Percentiles rank a stretch among this genome's conserved stretches.
Conservation (phyloP, 30 jellyfish, hydroid and myxozoan genomes). For the Aurelia coerulea region DNA sequence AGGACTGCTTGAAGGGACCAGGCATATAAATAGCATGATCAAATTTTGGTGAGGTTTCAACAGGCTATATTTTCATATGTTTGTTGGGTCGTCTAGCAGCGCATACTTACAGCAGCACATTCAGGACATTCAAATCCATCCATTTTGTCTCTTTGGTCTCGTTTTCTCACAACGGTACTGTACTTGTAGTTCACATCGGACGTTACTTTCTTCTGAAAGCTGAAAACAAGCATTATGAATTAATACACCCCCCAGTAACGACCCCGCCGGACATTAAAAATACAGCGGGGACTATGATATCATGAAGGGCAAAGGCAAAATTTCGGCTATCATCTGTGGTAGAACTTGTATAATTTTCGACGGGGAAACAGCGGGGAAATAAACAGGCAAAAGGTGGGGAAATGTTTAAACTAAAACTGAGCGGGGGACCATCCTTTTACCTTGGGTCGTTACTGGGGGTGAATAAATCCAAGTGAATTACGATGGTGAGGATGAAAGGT, state of each 20-base stretch:
- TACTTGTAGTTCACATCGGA: slow-evolving; percentile 47
- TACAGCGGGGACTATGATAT: no score
- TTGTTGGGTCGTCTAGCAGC: background rate
- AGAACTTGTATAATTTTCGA: no score
- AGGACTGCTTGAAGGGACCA: no score
- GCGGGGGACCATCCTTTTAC: no score
- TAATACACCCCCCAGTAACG: background rate
- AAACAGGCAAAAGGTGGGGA: background rate
- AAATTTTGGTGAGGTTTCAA: background rate
- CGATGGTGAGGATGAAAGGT: no score
- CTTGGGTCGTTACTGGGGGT: no score
- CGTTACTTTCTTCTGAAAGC: background rate
- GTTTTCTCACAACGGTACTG: slow-evolving; percentile 81
- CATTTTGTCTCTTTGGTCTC: slow-evolving; percentile 77
- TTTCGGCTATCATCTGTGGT: no score
- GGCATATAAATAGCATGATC: background rate
- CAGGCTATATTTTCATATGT: background rate
- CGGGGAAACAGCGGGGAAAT: background rate
- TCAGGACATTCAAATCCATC: slow-evolving; percentile 83
- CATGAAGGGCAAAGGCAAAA: no score
- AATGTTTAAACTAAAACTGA: no score
- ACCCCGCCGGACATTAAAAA: background rate
- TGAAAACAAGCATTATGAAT: background rate
- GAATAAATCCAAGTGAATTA: no score
- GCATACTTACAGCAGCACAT: slow-evolving; percentile 67